Conservation (phyloP, 2,797 vertebrate species). For the Caiman crocodilus region DNA sequence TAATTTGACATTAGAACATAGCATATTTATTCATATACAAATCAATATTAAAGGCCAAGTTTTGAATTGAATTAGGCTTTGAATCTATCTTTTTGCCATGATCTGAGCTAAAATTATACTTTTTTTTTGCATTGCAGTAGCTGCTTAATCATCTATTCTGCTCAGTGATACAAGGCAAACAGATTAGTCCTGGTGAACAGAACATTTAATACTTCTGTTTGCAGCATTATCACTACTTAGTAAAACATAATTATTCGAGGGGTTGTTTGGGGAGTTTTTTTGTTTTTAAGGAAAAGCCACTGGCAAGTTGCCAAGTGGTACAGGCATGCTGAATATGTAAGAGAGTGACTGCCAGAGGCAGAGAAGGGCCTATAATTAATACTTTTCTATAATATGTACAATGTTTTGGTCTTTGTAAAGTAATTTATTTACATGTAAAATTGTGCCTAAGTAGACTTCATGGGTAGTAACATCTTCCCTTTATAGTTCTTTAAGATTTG, state of each 20-base stretch:
- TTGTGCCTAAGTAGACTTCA: not conserved
- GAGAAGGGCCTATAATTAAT: constrained; percentile 28
- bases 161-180: not conserved
- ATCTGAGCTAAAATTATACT: not conserved
- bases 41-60: not conserved
- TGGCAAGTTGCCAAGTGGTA: constrained; percentile 21
- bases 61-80: not conserved
- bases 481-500: not conserved
- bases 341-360: constrained; percentile 5
- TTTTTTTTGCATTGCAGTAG: not conserved
- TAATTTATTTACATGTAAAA: not conserved
- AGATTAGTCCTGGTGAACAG: not conserved
- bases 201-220: constrained; percentile 2
- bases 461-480: not conserved
- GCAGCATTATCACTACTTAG: constrained; percentile 30
- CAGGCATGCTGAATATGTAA: not conserved
- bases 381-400: not conserved
- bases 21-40: not conserved
- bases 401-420: not conserved
- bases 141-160: not conserved
- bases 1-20: not conserved
- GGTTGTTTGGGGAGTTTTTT: not conserved
- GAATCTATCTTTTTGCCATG: not conserved
- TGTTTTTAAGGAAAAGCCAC: not conserved
- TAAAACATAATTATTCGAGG: constrained; percentile 38